Base-by-base conservation (phyloP, 2,113 vertebrate species). In the Mus spicilegus region DNA sequence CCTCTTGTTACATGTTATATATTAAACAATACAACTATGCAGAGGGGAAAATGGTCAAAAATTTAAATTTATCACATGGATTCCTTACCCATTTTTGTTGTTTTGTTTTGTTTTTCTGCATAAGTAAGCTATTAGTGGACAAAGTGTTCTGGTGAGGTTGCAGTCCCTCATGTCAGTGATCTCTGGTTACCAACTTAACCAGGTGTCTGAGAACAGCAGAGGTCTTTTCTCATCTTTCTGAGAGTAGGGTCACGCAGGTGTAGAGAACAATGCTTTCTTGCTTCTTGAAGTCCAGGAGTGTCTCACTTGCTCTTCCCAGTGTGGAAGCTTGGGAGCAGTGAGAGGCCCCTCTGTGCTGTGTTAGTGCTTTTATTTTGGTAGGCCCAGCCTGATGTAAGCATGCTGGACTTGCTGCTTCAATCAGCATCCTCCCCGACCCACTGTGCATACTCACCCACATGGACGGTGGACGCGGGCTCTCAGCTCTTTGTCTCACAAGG, bases 351-450 rank as follows among this genome's bases (percentile, higher is more conserved):
- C 24, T 26, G 19, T 22, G 30, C 30, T 93, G 30, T 7, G 5
- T 19, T 22, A 33, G 28, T 19, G 11, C 82, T 63, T 22, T 8
- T 36, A 7, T 33, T 69, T 46, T 42, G n/a, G 33, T 87, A 22
- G 36, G 4, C n/a, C 39, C 46, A 7, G n/a, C 69, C 69, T n/a
- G 69, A 19, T n/a, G 69, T 19, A 19, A 72, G 69, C 69, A n/a
- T n/a, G 69, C 16, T 14, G 30, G 65, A 13, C 65, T 14, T 4
- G 4, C 30, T 69, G 65, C 30, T 33, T 69, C 28, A 61, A 16
- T 28, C 33, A 51, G 7, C 28, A 0, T 2, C 75, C 13, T 1
- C 30, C 70, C 33, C 69, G 4, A 1, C 24, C 54, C 10, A 1
- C 19, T 17, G 36, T 33, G 58, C 8, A 0, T 30, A 1, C 26